Evolutionary conservation across 30 jellyfish, hydroid and myxozoan species (phyloP).

Genomic region (Euphysa ruthae): DNA sequence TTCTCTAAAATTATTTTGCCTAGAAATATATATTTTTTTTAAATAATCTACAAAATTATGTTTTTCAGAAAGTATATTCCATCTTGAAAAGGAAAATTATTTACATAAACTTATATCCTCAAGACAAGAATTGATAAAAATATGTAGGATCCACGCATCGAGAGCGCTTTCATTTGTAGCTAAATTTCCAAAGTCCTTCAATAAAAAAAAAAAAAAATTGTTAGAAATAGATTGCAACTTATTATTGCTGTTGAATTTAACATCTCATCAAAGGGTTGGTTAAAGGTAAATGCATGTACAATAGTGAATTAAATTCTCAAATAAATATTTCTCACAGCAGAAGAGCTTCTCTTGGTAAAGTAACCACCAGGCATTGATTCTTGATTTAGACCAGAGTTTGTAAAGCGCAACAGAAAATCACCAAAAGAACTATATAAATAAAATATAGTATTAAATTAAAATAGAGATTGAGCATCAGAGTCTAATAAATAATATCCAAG

Average conservation of each 20-base stretch:
- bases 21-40: too few species aligned
- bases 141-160: too few species aligned
- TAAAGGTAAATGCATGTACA: not conserved
- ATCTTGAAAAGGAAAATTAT: too few species aligned
- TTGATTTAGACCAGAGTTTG: not conserved
- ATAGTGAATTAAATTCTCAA: not conserved
- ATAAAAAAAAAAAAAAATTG: not conserved
- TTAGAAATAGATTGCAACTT: not conserved
- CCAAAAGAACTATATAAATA: not conserved
- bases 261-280: too few species aligned
- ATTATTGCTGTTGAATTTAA: too few species aligned
- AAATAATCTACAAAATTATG: too few species aligned
- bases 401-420: not conserved
- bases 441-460: not conserved
- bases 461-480: too few species aligned
- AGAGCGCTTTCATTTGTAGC: not conserved
- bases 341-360: slow-evolving; percentile 1
- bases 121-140: too few species aligned
- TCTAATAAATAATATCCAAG: too few species aligned
- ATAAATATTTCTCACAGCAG: not conserved
- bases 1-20: too few species aligned
- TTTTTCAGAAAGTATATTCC: too few species aligned
- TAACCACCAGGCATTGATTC: not conserved
- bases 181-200: not conserved
- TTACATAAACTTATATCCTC: too few species aligned